Evolutionary conservation across 2,888 invertebrate species (phyloP), one percentile per base, ranked within the genome.

Genomic region (Dione vanillae): DNA sequence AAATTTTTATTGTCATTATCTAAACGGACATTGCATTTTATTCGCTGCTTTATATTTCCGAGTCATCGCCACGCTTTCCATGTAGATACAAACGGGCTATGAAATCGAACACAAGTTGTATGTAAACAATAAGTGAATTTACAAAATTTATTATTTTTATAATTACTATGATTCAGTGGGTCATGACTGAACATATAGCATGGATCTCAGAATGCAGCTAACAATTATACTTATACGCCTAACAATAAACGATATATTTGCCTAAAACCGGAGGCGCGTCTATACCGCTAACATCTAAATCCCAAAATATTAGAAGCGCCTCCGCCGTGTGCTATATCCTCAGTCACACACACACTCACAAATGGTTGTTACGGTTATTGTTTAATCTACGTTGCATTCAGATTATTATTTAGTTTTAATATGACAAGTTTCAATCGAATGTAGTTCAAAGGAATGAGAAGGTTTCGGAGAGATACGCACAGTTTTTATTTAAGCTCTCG

Each of bases 171-270:
- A 86, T 88, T 90, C 89, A 86, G 90, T 89, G 87, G 83, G 88
- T 91, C 85, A 83, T 86, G 88, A 89, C 91, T 91, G 92, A 88
- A 87, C 88, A 87, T 90, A 89, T 89, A 88, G 92, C 90, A 89
- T 89, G 89, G 93, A 93, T 93, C 93, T 93, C 93, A 93, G 90
- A 91, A 91, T 89, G 92, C 92, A 92, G 91, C 92, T 90, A 82
- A 84, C 80, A 85, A 80, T 87, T 80, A 85, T 85, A 84, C 79
- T 80, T 82, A 41, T 52, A 73, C 80, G 78, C 76, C 91, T 88
- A 82, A 85, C 79, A 83, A 82, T 86, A 78, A 82, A 85, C 79
- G 83, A 82, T 86, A 78, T 80, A 80, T 80, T 83, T 83, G 84
- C 84, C 85, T 80, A 76, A 76, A 77, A 72, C 56, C 76, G 78